A percentile compares a stretch with the other conserved stretches of the same genome.
Evolutionary conservation across 2,113 vertebrate species (phyloP).

Genomic region (Pseudonaja textilis): DNA sequence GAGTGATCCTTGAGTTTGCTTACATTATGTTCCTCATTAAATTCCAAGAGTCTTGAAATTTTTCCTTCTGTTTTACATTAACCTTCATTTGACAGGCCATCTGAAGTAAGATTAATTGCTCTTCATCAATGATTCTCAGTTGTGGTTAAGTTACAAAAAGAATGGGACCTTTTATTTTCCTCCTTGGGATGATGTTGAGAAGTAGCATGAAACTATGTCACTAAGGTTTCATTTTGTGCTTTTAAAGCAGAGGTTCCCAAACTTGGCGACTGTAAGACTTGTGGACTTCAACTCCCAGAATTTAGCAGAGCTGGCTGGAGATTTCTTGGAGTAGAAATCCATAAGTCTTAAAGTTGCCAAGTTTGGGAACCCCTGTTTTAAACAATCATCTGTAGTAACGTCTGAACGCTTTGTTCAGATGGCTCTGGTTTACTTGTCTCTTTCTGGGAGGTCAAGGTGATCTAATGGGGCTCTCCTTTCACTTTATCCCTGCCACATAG

Average conservation of each 20-base stretch:
- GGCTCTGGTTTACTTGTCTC: not conserved
- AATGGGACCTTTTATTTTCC: not conserved
- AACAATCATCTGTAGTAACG: not conserved
- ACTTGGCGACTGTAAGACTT: no score
- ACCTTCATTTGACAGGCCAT: not conserved
- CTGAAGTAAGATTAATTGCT: not conserved
- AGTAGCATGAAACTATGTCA: not conserved
- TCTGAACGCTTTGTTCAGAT: not conserved
- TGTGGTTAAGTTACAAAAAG: not conserved
- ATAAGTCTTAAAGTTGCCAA: no score
- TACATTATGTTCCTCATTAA: not conserved
- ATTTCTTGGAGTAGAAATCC: no score
- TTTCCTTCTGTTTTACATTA: not conserved
- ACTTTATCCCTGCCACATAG: not conserved
- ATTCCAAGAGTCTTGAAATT: not conserved
- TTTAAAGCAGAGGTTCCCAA: no score
- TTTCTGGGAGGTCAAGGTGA: not conserved
- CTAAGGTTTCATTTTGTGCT: not conserved
- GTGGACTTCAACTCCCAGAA: no score
- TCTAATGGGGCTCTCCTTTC: not conserved
- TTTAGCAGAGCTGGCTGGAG: no score
- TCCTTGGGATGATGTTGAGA: not conserved
- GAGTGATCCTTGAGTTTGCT: not conserved
- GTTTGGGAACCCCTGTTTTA: not conserved
- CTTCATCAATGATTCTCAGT: not conserved